A percentile compares a stretch with the other conserved stretches of the same genome.
Evolutionary conservation across 2,888 invertebrate genomes (phyloP).

Genomic region (Diachrysia chrysitis): DNA sequence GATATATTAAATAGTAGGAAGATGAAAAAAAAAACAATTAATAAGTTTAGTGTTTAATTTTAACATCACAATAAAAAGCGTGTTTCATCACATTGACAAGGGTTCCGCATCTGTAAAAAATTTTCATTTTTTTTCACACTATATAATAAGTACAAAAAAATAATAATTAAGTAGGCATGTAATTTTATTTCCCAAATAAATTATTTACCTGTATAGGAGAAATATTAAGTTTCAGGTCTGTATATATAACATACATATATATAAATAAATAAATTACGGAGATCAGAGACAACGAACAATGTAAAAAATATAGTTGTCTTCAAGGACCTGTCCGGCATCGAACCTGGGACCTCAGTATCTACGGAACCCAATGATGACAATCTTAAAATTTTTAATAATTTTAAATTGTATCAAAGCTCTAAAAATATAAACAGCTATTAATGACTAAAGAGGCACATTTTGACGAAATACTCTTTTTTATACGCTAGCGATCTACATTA

Average conservation of each 20-base stretch:
- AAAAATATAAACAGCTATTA: background rate
- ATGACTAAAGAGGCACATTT: constrained; percentile 1
- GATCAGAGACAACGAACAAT: no score
- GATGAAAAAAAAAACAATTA: background rate
- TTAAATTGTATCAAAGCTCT: background rate
- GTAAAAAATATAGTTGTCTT: no score
- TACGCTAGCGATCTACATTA: background rate
- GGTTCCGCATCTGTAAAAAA: background rate
- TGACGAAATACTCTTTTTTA: background rate
- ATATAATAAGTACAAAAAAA: background rate
- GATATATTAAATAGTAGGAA: background rate
- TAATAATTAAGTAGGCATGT: no score
- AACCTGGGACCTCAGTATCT: no score
- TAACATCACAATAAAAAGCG: constrained; percentile 4
- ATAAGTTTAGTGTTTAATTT: background rate
- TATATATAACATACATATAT: no score
- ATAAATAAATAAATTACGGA: no score
- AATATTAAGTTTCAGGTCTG: no score
- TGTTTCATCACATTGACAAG: background rate
- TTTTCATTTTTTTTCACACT: background rate
- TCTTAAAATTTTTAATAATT: background rate
- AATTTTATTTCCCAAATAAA: no score
- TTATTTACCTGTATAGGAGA: no score
- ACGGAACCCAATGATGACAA: background rate
- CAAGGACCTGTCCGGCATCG: no score